Conservation (phyloP, 2,113 vertebrate genomes). For the Scortum barcoo region DNA sequence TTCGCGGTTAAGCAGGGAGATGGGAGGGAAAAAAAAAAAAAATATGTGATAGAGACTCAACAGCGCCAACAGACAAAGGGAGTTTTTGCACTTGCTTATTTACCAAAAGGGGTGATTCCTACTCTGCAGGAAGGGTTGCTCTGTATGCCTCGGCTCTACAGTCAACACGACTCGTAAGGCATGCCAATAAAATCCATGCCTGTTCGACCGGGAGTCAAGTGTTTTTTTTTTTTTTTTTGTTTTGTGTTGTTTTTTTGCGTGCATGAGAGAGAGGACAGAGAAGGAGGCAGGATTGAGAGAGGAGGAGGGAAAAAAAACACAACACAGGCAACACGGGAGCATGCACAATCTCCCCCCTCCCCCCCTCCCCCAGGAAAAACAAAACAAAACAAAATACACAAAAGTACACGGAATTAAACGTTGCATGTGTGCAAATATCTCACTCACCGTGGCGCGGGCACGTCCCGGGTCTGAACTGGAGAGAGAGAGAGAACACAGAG, state of each 20-base stretch:
- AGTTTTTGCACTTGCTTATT: conserved; percentile 88
- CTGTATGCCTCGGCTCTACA: conserved; percentile 79
- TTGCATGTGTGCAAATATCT: conserved; percentile 83
- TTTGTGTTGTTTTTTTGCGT: no score
- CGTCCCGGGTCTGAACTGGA: conserved; percentile 53
- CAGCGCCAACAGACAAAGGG: conserved; percentile 90
- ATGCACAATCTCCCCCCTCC: no score
- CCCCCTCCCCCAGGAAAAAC: no score
- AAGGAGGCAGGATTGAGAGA: conserved; percentile 16
- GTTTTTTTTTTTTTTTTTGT: no score
- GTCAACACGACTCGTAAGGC: conserved; percentile 59
- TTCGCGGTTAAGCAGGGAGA: conserved; percentile 68
- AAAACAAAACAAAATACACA: no score
- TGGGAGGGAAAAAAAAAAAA: conserved; percentile 54
- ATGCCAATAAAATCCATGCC: conserved; percentile 59
- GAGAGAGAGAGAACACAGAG: conserved; percentile 64
- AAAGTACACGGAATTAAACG: conserved; percentile 81
- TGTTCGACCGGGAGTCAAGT: conserved; percentile 31
- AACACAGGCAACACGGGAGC: conserved; percentile 54
- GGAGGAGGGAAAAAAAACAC: no score
- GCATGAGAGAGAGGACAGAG: conserved; percentile 52
- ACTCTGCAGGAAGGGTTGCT: conserved; percentile 86
- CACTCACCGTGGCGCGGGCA: conserved; percentile 89
- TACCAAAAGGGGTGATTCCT: conserved; percentile 90
- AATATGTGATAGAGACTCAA: conserved; percentile 85